Conservation (phyloP, 2,113 vertebrate species). For the Phylloscopus trochilus region DNA sequence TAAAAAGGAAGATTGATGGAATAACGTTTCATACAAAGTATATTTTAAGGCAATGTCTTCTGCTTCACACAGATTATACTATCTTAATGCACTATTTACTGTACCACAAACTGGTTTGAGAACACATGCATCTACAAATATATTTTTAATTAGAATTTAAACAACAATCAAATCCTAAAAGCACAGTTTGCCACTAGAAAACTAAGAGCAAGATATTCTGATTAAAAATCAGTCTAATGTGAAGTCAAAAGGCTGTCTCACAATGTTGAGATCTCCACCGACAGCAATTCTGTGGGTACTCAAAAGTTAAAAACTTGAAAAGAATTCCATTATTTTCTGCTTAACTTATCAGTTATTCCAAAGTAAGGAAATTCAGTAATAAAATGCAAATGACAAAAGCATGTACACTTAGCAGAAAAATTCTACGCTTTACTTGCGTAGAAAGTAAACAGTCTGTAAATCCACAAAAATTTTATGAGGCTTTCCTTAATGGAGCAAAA, state of each 20-base stretch:
- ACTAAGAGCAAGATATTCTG: not conserved
- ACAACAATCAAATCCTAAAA: not conserved
- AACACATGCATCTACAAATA: not conserved
- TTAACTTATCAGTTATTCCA: not conserved
- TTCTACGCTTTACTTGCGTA: not conserved
- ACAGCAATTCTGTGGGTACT: not conserved
- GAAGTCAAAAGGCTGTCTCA: not conserved
- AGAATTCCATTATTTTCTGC: not conserved
- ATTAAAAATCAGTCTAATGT: not conserved
- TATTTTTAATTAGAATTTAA: not conserved
- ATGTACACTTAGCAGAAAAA: not conserved
- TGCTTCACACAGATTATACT: not conserved
- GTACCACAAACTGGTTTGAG: not conserved
- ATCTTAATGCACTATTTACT: not conserved
- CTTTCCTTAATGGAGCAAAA: not conserved
- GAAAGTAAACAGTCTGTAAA: not conserved
- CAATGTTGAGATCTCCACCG: not conserved
- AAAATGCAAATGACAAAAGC: not conserved
- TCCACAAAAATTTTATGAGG: not conserved
- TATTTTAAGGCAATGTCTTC: not conserved
- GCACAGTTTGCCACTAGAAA: not conserved
- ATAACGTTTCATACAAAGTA: not conserved
- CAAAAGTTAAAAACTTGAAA: not conserved
- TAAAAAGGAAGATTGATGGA: not conserved
- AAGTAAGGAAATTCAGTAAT: not conserved